phyloP scores from a whole-genome alignment of 2,888 invertebrate genomes.

The Lycophotia porphyrea region DNA sequence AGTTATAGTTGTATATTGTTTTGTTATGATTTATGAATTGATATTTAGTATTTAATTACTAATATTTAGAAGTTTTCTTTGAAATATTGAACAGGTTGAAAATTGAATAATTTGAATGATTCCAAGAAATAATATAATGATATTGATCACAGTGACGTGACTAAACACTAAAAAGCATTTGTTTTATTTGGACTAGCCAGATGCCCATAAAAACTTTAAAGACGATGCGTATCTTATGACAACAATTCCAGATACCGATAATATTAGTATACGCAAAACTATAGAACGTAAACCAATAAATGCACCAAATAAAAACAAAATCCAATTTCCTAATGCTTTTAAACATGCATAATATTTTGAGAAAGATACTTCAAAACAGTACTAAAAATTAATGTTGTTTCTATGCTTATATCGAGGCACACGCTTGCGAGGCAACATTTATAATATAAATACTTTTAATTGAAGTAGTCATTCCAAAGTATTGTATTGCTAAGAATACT shows the following conservation, averaged over 20 bases:
- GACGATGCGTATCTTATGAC: neutral
- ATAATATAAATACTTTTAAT: conserved; percentile 15
- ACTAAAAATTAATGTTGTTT: conserved; percentile 27
- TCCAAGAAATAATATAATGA: neutral
- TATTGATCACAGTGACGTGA: neutral
- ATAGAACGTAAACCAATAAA: neutral
- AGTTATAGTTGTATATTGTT: neutral
- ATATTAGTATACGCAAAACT: neutral
- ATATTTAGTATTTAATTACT: too few relatives aligned
- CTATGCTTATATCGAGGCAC: neutral
- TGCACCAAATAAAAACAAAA: neutral
- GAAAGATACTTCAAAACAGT: conserved; percentile 17
- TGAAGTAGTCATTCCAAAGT: neutral
- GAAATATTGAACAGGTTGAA: neutral
- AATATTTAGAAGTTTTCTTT: neutral
- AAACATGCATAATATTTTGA: conserved; percentile 10
- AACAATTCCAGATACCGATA: neutral
- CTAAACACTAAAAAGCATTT: neutral
- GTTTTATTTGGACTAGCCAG: conserved; percentile 4
- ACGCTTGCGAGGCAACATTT: conserved; percentile 2
- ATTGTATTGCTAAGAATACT: neutral
- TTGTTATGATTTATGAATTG: too few relatives aligned
- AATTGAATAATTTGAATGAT: too few relatives aligned
- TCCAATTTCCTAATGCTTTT: conserved; percentile 11
- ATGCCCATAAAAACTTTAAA: neutral